Percentiles rank a stretch among this genome's conserved stretches.
Evolutionary conservation across 2,113 vertebrate species (phyloP).

Genomic region (Myiopsitta monachus): DNA sequence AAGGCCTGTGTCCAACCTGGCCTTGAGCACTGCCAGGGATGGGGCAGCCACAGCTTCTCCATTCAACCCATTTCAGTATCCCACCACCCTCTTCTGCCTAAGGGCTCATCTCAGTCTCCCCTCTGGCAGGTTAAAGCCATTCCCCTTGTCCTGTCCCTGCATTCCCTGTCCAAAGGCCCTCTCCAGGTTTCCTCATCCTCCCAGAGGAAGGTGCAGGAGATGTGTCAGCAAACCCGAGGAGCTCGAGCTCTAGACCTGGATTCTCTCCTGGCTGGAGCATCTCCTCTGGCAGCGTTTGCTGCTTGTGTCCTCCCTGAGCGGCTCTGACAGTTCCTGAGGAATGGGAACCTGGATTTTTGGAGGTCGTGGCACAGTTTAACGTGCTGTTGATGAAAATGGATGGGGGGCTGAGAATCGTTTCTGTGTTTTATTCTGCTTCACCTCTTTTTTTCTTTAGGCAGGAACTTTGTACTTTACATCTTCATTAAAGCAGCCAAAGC

Average conservation of each 20-base stretch:
- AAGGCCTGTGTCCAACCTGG: too few relatives aligned
- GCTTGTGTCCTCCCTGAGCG: background rate
- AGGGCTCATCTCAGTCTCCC: too few relatives aligned
- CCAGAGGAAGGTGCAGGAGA: background rate
- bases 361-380: constrained; percentile 43
- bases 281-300: background rate
- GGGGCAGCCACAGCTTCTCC: too few relatives aligned
- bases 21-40: too few relatives aligned
- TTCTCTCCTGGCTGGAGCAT: background rate
- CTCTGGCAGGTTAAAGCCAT: too few relatives aligned
- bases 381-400: constrained; percentile 41
- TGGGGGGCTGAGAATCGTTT: constrained; percentile 14
- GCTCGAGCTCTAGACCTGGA: background rate
- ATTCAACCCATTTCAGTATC: too few relatives aligned
- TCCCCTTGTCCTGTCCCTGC: too few relatives aligned
- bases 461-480: constrained; percentile 16
- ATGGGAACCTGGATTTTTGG: constrained; percentile 49
- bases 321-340: constrained; percentile 17
- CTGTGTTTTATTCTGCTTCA: background rate
- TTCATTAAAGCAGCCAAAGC: constrained; percentile 30
- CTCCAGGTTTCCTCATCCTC: background rate
- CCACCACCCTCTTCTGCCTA: too few relatives aligned
- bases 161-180: too few relatives aligned
- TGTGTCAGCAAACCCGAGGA: background rate
- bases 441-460: constrained; percentile 13